These are phyloP conservation scores for Procapra przewalskii DNA, from an alignment of 2,113 vertebrate genomes.

Conservation along the genomic window DNA sequence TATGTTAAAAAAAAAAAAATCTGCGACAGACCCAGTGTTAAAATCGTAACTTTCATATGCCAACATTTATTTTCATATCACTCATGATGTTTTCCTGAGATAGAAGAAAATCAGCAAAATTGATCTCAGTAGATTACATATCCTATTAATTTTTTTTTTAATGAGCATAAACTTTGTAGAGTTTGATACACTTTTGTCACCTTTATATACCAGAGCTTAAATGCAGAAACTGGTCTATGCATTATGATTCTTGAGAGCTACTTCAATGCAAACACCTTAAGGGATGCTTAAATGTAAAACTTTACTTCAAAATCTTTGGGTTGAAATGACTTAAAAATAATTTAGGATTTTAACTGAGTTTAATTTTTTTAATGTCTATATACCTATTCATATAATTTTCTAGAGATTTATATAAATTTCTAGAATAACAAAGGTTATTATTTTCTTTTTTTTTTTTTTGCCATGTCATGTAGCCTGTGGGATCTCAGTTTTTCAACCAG, in stretches of 20 bases:
- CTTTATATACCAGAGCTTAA: not conserved
- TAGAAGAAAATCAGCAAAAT: not conserved
- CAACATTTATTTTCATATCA: not conserved
- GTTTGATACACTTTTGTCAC: not conserved
- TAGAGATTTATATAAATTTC: not conserved
- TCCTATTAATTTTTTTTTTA: not conserved
- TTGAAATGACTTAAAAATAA: constrained; percentile 24
- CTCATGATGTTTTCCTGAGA: not conserved
- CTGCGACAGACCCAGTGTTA: not conserved
- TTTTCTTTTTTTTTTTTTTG: not conserved
- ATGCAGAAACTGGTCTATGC: not conserved
- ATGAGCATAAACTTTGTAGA: not conserved
- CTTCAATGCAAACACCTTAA: not conserved
- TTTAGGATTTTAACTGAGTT: constrained; percentile 2
- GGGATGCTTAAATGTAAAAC: constrained; percentile 18
- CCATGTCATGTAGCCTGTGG: not conserved
- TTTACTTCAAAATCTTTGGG: constrained; percentile 5
- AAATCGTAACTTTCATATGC: not conserved
- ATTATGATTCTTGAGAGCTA: not conserved
- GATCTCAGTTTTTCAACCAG: not conserved
- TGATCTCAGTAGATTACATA: not conserved
- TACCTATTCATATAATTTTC: not conserved
- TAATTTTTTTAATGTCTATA: not conserved
- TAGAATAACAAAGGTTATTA: not conserved
- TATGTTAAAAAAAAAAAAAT: not conserved